A percentile compares a stretch with the other conserved stretches of the same genome.
Conservation (phyloP, 2,888 invertebrate genomes). For the Seira ritae region DNA sequence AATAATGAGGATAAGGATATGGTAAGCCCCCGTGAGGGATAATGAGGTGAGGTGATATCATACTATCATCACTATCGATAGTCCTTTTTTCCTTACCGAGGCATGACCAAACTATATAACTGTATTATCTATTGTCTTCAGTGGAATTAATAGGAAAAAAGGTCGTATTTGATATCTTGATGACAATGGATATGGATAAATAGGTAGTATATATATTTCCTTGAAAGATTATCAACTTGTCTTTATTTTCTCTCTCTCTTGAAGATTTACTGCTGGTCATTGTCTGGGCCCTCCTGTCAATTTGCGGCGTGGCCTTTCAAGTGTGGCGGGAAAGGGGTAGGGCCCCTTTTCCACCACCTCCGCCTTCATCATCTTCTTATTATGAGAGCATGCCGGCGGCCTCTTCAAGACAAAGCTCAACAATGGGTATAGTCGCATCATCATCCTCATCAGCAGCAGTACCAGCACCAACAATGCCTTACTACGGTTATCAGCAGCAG, state of each 20-base stretch:
- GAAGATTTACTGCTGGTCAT: slow-evolving; percentile 80
- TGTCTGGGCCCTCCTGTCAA: slow-evolving; percentile 79
- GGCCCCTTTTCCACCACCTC: slow-evolving; percentile 80
- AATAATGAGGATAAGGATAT: neutral
- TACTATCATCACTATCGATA: too few species aligned
- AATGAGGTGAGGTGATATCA: neutral
- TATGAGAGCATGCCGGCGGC: neutral
- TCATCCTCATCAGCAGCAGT: slow-evolving; percentile 33
- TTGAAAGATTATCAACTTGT: slow-evolving; percentile 25
- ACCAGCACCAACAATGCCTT: neutral
- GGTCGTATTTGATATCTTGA: slow-evolving; percentile 20
- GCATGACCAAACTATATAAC: neutral
- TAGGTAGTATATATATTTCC: neutral
- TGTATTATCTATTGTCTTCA: slow-evolving; percentile 2
- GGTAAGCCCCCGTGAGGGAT: neutral
- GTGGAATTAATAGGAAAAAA: neutral
- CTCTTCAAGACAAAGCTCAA: neutral
- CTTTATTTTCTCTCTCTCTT: slow-evolving; percentile 73
- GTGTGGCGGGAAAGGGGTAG: slow-evolving; percentile 78
- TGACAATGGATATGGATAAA: slow-evolving; percentile 4
- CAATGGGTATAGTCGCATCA: neutral
- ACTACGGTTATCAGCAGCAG: slow-evolving; percentile 20
- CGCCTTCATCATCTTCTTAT: slow-evolving; percentile 43
- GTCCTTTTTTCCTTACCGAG: neutral
- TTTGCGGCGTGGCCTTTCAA: slow-evolving; percentile 79